phyloP scores from a whole-genome alignment of 1,140 invertebrate species.

The Monomorium pharaonis region DNA sequence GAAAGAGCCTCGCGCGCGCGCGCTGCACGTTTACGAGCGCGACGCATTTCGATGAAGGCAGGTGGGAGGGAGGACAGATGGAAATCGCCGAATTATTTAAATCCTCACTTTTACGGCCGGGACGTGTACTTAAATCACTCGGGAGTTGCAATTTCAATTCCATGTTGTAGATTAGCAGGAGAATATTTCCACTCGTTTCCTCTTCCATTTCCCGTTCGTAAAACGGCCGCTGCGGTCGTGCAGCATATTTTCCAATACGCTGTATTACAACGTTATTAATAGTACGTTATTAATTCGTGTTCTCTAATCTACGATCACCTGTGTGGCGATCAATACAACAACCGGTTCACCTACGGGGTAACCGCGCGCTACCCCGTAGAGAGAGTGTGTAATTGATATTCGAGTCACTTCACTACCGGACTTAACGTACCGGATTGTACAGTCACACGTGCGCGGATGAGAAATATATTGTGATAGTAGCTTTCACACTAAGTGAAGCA shows the following conservation, averaged over 20 bases:
- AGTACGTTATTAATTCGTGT: not conserved
- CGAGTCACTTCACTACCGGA: constrained; percentile 22
- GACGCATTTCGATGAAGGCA: not conserved
- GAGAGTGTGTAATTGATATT: constrained; percentile 29
- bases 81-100: constrained; percentile 53
- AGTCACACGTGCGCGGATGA: not conserved
- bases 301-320: constrained; percentile 38
- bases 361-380: constrained; percentile 29
- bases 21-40: not conserved
- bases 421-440: constrained; percentile 40
- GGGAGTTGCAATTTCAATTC: not conserved
- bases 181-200: not conserved
- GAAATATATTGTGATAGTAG: constrained; percentile 21
- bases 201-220: not conserved
- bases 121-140: not conserved
- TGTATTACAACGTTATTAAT: constrained; percentile 46
- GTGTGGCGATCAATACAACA: constrained; percentile 43
- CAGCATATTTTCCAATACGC: not conserved
- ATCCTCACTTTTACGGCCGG: not conserved
- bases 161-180: constrained; percentile 1
- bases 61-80: too few species aligned
- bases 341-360: constrained; percentile 67
- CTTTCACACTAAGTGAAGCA: constrained; percentile 14
- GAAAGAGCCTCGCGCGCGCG: not conserved
- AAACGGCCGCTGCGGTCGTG: not conserved